Evolutionary conservation across 1,140 invertebrate genomes (phyloP).

Genomic region (Ooceraea biroi): DNA sequence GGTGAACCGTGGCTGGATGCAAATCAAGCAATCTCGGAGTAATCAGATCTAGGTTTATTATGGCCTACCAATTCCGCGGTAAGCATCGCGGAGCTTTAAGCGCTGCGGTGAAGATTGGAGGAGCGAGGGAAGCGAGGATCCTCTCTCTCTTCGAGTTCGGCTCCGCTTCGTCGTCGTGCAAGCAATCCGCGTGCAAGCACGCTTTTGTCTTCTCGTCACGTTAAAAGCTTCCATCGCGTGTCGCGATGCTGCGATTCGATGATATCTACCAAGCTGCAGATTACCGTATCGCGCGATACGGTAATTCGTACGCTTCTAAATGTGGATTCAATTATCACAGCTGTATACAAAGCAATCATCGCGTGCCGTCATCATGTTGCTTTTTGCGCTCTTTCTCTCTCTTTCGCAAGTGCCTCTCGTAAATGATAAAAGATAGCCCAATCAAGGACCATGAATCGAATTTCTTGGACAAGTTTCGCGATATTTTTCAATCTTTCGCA

Average conservation of each 20-base stretch:
- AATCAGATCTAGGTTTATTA: conserved; percentile 76
- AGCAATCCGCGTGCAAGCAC: background rate
- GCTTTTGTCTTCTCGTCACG: conserved; percentile 44
- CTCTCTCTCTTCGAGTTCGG: conserved; percentile 25
- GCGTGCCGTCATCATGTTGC: too few relatives aligned
- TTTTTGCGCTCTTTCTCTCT: too few relatives aligned
- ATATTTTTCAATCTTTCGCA: too few relatives aligned
- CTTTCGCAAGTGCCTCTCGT: too few relatives aligned
- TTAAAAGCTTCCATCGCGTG: conserved; percentile 30
- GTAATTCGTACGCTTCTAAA: background rate
- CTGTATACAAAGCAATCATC: too few relatives aligned
- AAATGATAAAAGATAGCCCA: too few relatives aligned
- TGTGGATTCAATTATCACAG: background rate
- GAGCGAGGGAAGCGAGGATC: conserved; percentile 33
- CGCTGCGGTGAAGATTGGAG: conserved; percentile 54
- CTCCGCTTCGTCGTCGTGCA: background rate
- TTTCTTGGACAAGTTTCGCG: too few relatives aligned
- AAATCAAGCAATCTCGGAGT: conserved; percentile 74
- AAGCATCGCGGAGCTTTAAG: conserved; percentile 57
- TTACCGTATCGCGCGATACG: conserved; percentile 21
- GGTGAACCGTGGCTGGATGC: conserved; percentile 66
- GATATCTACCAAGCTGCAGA: background rate
- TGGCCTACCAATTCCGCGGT: conserved; percentile 61
- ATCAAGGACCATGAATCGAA: too few relatives aligned
- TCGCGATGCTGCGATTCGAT: background rate